Percentiles rank a stretch among this genome's conserved stretches.
Evolutionary conservation across 2,888 invertebrate genomes (phyloP).

Genomic region (Reticulitermes lucifugus): DNA sequence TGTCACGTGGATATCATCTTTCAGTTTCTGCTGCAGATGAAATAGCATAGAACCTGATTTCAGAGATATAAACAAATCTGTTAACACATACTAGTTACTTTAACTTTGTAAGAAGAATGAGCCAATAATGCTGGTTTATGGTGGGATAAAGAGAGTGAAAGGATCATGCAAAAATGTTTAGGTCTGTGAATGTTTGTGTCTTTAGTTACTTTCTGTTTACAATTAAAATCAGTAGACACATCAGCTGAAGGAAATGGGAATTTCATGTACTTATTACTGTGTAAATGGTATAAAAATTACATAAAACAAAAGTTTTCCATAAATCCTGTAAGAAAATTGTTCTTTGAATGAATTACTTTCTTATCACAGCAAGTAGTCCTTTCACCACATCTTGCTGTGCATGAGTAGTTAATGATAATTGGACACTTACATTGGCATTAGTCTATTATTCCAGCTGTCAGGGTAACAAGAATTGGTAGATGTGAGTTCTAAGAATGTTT

Average conservation of each 20-base stretch:
- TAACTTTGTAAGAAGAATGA: too few relatives aligned
- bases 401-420: not conserved
- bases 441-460: too few relatives aligned
- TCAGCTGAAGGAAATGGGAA: not conserved
- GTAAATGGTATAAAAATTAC: not conserved
- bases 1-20: too few relatives aligned
- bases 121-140: not conserved
- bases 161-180: constrained; percentile 32
- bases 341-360: not conserved
- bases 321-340: not conserved
- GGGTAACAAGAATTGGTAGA: too few relatives aligned
- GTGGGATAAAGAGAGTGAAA: not conserved
- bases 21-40: too few relatives aligned
- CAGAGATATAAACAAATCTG: too few relatives aligned
- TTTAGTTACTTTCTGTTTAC: constrained; percentile 11
- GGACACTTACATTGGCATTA: not conserved
- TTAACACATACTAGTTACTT: too few relatives aligned
- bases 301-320: not conserved
- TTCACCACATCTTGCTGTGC: not conserved
- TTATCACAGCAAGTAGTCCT: not conserved
- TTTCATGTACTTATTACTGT: not conserved
- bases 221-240: not conserved
- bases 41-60: too few relatives aligned
- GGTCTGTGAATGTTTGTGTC: constrained; percentile 20
- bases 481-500: too few relatives aligned